These are phyloP conservation scores for Oplegnathus fasciatus DNA, from an alignment of 2,113 vertebrate genomes.

Conservation along the genomic window DNA sequence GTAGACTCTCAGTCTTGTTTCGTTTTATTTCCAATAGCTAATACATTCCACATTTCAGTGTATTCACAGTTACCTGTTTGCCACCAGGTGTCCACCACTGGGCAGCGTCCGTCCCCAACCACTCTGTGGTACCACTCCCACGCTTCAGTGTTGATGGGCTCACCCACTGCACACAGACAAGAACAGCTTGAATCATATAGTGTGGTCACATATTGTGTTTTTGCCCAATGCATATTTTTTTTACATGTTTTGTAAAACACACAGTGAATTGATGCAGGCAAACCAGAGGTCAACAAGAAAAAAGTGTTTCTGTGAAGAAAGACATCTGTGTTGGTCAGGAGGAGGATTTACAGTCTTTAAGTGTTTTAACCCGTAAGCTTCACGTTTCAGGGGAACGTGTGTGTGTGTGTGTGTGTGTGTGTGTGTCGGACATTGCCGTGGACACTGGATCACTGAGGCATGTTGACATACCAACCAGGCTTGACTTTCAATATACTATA, in stretches of 20 bases:
- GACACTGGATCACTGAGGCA: neutral
- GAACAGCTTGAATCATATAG: neutral
- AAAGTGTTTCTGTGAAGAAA: neutral
- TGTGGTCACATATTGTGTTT: neutral
- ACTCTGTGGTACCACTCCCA: constrained; percentile 84
- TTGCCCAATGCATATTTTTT: neutral
- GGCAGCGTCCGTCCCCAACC: constrained; percentile 78
- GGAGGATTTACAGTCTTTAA: constrained; percentile 4
- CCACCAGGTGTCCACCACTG: constrained; percentile 85
- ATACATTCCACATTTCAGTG: neutral
- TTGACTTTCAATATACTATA: neutral
- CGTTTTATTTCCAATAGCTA: neutral
- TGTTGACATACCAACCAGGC: neutral
- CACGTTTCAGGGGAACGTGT: neutral
- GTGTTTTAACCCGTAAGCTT: neutral
- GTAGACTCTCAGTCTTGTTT: neutral
- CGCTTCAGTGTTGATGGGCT: constrained; percentile 83
- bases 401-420: neutral
- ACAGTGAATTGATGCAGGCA: neutral
- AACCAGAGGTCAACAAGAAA: neutral
- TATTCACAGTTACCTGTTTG: constrained; percentile 77
- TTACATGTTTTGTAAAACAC: neutral
- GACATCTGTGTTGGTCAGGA: neutral
- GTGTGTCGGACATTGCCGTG: neutral
- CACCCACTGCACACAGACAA: constrained; percentile 76